phyloP scores from a whole-genome alignment of 2,797 vertebrate genomes.

The Anabacerthia variegaticeps region DNA sequence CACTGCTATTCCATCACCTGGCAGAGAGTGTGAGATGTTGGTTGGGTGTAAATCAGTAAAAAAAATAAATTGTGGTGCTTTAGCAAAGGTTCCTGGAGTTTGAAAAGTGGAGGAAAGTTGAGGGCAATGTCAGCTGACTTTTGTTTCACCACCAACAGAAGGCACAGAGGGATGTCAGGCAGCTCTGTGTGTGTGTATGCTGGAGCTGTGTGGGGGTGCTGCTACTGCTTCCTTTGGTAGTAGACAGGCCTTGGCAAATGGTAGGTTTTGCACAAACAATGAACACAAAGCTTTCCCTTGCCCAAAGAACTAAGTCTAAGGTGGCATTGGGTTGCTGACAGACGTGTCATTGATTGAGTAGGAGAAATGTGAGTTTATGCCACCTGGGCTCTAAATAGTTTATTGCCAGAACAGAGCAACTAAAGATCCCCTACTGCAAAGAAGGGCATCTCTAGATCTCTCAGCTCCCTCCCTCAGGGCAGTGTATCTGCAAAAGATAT shows the following conservation, averaged over 20 bases:
- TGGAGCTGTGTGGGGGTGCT: not conserved
- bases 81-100: not conserved
- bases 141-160: not conserved
- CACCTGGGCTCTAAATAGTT: not conserved
- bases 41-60: not conserved
- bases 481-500: not conserved
- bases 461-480: not conserved
- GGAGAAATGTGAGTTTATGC: not conserved
- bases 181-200: not conserved
- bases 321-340: not conserved
- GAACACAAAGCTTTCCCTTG: not conserved
- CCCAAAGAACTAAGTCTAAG: not conserved
- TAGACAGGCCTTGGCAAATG: fast-evolving
- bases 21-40: not conserved
- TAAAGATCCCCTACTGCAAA: not conserved
- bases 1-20: not conserved
- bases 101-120: not conserved
- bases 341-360: not conserved
- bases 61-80: not conserved
- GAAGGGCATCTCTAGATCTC: not conserved
- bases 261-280: not conserved
- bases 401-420: not conserved
- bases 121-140: not conserved
- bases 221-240: not conserved
- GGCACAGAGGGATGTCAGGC: not conserved